These are phyloP conservation scores for Nettapus auritus DNA, from an alignment of 2,113 vertebrate species.

Conservation along the genomic window DNA sequence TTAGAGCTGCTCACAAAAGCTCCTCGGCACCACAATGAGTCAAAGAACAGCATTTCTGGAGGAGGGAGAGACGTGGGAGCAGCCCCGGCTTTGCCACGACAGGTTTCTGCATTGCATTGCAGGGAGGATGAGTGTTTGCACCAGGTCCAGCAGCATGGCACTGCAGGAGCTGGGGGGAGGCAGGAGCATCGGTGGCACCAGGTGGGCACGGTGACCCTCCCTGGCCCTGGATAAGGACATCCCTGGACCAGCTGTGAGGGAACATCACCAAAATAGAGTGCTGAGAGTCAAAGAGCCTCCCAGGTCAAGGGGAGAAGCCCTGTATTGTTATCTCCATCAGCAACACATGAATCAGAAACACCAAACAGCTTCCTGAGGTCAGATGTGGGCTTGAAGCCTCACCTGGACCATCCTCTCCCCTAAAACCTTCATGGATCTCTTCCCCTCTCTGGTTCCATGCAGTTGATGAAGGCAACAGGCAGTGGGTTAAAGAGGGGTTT, in stretches of 20 bases:
- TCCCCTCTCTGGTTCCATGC: background rate
- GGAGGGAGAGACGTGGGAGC: slow-evolving; percentile 9
- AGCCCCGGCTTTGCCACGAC: background rate
- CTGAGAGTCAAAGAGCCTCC: fast-evolving
- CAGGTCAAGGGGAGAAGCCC: background rate
- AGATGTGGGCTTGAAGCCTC: background rate
- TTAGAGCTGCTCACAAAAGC: background rate
- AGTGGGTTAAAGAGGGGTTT: background rate
- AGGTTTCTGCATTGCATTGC: background rate
- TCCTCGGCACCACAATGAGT: background rate
- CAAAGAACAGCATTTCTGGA: slow-evolving; percentile 48
- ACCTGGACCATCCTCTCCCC: background rate
- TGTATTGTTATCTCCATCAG: background rate
- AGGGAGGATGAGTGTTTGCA: background rate
- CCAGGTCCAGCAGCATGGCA: fast-evolving
- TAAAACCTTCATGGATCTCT: fast-evolving
- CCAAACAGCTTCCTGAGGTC: fast-evolving
- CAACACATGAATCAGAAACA: background rate
- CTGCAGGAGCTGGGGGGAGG: background rate
- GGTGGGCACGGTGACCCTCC: background rate
- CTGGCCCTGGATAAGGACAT: background rate
- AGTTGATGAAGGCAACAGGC: background rate
- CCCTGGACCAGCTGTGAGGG: background rate
- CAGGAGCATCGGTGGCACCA: background rate
- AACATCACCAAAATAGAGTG: background rate